Evolutionary conservation across 2,888 invertebrate genomes (phyloP).

Genomic region (Apodemia arnacis): DNA sequence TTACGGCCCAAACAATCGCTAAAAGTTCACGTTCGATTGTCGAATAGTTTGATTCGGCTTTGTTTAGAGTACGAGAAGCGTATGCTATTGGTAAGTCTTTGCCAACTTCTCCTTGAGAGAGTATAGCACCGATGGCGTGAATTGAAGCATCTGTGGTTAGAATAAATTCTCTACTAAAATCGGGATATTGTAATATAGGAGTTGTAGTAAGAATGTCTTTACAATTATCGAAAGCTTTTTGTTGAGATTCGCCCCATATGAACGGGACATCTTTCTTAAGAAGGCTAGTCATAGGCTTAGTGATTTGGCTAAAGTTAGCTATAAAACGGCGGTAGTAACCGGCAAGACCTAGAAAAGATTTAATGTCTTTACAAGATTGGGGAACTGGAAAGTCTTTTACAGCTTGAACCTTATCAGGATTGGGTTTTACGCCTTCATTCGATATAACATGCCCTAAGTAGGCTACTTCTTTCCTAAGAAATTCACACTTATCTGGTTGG

Average conservation of each 20-base stretch:
- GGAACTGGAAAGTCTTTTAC: constrained; percentile 84
- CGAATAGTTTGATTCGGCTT: constrained; percentile 80
- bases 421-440: constrained; percentile 87
- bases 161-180: constrained; percentile 82
- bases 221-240: constrained; percentile 73
- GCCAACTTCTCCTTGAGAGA: constrained; percentile 51
- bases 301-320: constrained; percentile 76
- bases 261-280: constrained; percentile 83
- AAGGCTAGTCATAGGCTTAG: constrained; percentile 85
- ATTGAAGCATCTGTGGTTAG: constrained; percentile 84
- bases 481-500: constrained; percentile 88
- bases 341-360: constrained; percentile 85
- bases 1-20: constrained; percentile 76
- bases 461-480: constrained; percentile 86
- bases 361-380: constrained; percentile 85
- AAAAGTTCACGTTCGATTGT: constrained; percentile 81
- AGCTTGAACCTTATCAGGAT: constrained; percentile 85
- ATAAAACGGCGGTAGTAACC: constrained; percentile 87
- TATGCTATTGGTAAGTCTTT: constrained; percentile 52
- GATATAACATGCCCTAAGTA: constrained; percentile 89
- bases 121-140: constrained; percentile 44
- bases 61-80: constrained; percentile 78
- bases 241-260: constrained; percentile 70
- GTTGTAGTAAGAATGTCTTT: constrained; percentile 76
- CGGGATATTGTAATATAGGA: constrained; percentile 80